Percentiles rank a stretch among this genome's conserved stretches.
Conservation (phyloP, 2,888 invertebrate species). For the Cryptocheilus praepositus region DNA sequence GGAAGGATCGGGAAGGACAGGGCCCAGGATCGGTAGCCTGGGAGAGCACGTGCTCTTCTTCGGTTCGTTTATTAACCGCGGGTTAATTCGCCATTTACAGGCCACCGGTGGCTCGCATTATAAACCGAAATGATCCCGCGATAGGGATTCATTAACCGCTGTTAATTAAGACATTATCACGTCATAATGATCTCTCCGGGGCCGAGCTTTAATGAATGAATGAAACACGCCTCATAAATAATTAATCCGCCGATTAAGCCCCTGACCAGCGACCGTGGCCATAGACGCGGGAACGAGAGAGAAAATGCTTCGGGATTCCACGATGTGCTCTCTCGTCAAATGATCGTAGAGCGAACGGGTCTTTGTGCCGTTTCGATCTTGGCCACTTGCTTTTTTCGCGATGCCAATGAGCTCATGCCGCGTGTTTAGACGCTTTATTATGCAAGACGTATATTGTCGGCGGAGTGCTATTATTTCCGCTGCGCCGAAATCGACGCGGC, state of each 20-base stretch:
- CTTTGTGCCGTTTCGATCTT: conserved; percentile 3
- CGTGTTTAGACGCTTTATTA: no score
- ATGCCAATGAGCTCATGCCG: no score
- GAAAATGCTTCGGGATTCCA: conserved; percentile 3
- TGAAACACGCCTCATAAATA: conserved; percentile 75
- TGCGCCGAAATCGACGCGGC: no score
- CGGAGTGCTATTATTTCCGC: no score
- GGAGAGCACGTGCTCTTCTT: conserved; percentile 49
- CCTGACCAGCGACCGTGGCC: conserved; percentile 13
- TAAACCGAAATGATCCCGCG: conserved; percentile 65
- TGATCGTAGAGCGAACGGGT: no score
- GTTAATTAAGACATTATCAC: conserved; percentile 75
- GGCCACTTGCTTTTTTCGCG: neutral
- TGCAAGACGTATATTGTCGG: no score
- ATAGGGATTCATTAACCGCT: conserved; percentile 73
- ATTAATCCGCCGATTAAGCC: conserved; percentile 68
- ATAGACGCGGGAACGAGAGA: conserved; percentile 1
- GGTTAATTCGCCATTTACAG: conserved; percentile 71
- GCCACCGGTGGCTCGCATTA: conserved; percentile 58
- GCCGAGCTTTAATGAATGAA: conserved; percentile 73
- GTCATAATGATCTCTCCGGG: conserved; percentile 72
- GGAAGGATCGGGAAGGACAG: no score
- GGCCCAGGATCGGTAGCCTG: no score
- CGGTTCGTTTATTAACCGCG: conserved; percentile 69
- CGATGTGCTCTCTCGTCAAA: no score